Conservation (phyloP, 2,797 vertebrate genomes). For the Rhinichthys osculus region DNA sequence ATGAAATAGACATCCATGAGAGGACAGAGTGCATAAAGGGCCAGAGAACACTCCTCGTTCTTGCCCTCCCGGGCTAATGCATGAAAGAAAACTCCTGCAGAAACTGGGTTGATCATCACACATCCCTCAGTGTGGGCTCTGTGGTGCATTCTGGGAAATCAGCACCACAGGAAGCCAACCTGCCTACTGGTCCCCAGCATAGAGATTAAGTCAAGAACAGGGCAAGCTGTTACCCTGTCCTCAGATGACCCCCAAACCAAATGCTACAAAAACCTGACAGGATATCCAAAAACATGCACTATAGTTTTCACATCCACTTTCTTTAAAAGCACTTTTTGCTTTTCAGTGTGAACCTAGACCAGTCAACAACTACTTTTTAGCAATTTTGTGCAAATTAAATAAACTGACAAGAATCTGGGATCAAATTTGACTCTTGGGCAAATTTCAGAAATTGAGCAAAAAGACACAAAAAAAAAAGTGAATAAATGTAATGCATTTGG, state of each 20-base stretch:
- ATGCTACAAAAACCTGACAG: background rate
- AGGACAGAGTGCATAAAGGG: background rate
- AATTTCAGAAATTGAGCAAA: background rate
- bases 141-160: slow-evolving; percentile 32
- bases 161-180: slow-evolving; percentile 22
- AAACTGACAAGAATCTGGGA: background rate
- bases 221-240: slow-evolving; percentile 13
- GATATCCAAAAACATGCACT: background rate
- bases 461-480: background rate
- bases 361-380: no score
- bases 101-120: slow-evolving; percentile 38
- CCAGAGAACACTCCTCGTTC: background rate
- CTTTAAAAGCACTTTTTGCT: background rate
- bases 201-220: slow-evolving; percentile 24
- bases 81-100: slow-evolving; percentile 12
- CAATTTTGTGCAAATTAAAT: background rate
- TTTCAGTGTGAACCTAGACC: background rate
- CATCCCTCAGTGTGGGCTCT: background rate
- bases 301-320: background rate
- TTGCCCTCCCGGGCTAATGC: background rate
- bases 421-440: background rate
- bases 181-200: slow-evolving; percentile 25
- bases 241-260: slow-evolving; percentile 2
- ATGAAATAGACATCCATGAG: slow-evolving; percentile 7
- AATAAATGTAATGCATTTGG: no score